Evolutionary conservation across 2,113 vertebrate genomes (phyloP).

Genomic region (Corythornis vintsioides): DNA sequence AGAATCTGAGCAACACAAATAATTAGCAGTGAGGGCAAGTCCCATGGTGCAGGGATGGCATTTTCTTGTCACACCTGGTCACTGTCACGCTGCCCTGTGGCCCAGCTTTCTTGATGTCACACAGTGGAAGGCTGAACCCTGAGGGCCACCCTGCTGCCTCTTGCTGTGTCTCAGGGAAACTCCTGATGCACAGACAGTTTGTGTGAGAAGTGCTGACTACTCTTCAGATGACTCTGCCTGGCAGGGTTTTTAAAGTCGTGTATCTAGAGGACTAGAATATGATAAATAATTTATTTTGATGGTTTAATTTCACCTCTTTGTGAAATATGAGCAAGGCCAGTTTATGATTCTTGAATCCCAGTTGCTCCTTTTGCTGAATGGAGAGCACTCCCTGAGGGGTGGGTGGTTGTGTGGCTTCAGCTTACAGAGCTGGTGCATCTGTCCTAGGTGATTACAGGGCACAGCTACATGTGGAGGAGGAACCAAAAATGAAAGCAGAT

Average conservation of each 20-base stretch:
- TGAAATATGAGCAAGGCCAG: not conserved
- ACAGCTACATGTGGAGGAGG: conserved; percentile 5
- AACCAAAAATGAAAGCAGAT: conserved; percentile 19
- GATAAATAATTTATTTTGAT: not conserved
- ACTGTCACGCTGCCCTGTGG: not conserved
- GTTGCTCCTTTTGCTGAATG: not conserved
- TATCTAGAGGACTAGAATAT: not conserved
- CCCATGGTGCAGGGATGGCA: not conserved
- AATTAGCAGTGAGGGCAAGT: not conserved
- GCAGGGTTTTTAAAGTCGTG: not conserved
- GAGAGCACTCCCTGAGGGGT: not conserved
- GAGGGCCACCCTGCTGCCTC: not conserved
- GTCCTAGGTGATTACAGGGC: conserved; percentile 10
- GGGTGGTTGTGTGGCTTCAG: not conserved
- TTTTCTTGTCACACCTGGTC: not conserved
- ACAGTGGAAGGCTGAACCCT: not conserved
- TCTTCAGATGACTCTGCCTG: not conserved
- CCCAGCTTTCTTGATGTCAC: not conserved
- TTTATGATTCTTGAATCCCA: not conserved
- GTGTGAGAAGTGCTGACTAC: not conserved
- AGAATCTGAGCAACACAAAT: not conserved
- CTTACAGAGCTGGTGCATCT: not conserved
- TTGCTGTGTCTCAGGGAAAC: not conserved
- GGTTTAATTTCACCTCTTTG: not conserved
- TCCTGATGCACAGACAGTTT: not conserved